Conservation (phyloP, 1,140 invertebrate genomes). For the Drosophila subpulchrella region DNA sequence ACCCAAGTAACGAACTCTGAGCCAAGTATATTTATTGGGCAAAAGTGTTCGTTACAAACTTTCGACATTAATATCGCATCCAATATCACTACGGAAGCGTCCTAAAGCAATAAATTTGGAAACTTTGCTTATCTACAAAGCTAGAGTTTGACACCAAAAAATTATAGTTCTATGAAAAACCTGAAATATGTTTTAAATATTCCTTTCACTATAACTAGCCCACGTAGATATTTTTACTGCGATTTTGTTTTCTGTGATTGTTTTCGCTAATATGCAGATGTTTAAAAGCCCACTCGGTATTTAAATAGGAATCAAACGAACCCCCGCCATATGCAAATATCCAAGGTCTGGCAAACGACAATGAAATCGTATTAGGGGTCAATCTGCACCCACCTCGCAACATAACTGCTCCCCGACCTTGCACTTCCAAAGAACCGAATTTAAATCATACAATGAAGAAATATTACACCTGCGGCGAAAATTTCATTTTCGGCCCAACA, state of each 20-base stretch:
- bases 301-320: conserved; percentile 35
- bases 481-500: conserved; percentile 50
- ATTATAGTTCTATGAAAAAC: not conserved
- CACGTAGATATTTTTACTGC: not conserved
- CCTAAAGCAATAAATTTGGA: not conserved
- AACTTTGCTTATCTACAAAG: not conserved
- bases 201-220: not conserved
- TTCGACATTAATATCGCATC: not conserved
- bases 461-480: conserved; percentile 77
- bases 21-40: not conserved
- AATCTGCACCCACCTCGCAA: conserved; percentile 7
- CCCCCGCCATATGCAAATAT: conserved; percentile 52
- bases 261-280: conserved; percentile 12
- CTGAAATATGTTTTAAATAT: not conserved
- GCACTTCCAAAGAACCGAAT: conserved; percentile 50
- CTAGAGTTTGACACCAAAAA: no score
- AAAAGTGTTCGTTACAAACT: not conserved
- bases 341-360: conserved; percentile 59
- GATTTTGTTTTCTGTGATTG: conserved; percentile 8
- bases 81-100: not conserved
- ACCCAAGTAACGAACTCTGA: not conserved
- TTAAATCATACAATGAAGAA: conserved; percentile 71
- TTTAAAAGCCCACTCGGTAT: conserved; percentile 17
- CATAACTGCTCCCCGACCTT: not conserved
- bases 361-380: conserved; percentile 72